A percentile compares a stretch with the other conserved stretches of the same genome.
phyloP scores from a whole-genome alignment of 2,797 vertebrate genomes.

The Monodelphis domestica region DNA sequence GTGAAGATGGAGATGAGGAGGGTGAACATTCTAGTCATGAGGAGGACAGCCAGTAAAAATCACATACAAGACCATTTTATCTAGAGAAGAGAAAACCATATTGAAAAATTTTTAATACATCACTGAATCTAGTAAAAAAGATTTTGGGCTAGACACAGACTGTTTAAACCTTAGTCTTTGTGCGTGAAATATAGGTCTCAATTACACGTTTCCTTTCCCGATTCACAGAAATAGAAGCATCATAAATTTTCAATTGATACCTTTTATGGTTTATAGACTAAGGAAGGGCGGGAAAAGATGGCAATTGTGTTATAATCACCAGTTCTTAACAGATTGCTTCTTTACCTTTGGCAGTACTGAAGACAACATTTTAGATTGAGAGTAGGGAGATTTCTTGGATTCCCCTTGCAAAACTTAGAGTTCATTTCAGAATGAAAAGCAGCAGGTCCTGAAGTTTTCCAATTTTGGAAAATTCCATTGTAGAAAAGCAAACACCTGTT shows the following conservation, averaged over 20 bases:
- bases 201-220: neutral
- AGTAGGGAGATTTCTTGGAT: neutral
- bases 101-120: neutral
- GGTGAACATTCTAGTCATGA: neutral
- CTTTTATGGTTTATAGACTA: slow-evolving; percentile 12
- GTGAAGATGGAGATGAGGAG: neutral
- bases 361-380: neutral
- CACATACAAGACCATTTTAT: neutral
- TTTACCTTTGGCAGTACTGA: neutral
- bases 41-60: neutral
- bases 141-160: slow-evolving; percentile 5
- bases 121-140: neutral
- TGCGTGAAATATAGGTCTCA: neutral
- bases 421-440: slow-evolving; percentile 25
- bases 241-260: neutral
- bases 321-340: neutral
- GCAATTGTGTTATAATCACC: neutral
- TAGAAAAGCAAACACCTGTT: neutral
- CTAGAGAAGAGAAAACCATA: neutral
- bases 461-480: neutral
- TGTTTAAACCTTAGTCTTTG: neutral
- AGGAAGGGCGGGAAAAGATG: neutral
- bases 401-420: neutral
- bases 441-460: neutral
- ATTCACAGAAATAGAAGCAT: neutral